Percentiles rank a stretch among this genome's conserved stretches.
Conservation (phyloP, 2,888 invertebrate species). For the Clunio marinus region DNA sequence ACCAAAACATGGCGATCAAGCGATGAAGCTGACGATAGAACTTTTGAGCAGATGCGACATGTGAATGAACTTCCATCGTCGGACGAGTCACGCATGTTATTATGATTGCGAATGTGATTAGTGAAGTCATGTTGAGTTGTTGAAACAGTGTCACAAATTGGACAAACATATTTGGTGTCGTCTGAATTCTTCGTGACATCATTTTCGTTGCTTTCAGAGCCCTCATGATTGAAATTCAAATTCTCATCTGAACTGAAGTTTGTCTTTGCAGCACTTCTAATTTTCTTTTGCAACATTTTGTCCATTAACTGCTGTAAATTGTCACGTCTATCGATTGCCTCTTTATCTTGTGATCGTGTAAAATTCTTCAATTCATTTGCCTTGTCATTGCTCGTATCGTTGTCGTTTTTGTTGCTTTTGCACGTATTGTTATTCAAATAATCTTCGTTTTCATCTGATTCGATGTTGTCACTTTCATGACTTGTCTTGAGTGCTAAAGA, state of each 20-base stretch:
- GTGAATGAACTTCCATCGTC: constrained; percentile 51
- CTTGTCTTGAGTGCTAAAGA: constrained; percentile 36
- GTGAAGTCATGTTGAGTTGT: constrained; percentile 65
- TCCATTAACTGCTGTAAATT: constrained; percentile 28
- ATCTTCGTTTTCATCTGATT: constrained; percentile 37
- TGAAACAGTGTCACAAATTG: constrained; percentile 61
- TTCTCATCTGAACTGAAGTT: constrained; percentile 32
- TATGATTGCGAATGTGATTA: constrained; percentile 63
- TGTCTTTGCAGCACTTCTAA: constrained; percentile 21
- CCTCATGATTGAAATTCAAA: constrained; percentile 5
- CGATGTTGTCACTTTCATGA: constrained; percentile 40
- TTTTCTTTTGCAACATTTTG: constrained; percentile 38
- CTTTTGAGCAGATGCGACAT: constrained; percentile 53
- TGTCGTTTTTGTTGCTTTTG: constrained; percentile 30
- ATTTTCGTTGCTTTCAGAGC: constrained; percentile 35
- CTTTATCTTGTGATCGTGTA: constrained; percentile 24
- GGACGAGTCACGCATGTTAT: constrained; percentile 53
- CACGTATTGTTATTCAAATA: constrained; percentile 22
- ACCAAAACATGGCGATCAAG: constrained; percentile 75
- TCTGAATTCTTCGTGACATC: constrained; percentile 49
- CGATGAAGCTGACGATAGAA: constrained; percentile 71
- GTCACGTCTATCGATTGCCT: constrained; percentile 27
- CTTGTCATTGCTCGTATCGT: constrained; percentile 41
- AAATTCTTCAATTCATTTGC: too few relatives aligned
- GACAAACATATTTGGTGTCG: constrained; percentile 56